Base-by-base conservation (phyloP, 2,113 vertebrate species). In the pig (Sus scrofa) region DNA sequence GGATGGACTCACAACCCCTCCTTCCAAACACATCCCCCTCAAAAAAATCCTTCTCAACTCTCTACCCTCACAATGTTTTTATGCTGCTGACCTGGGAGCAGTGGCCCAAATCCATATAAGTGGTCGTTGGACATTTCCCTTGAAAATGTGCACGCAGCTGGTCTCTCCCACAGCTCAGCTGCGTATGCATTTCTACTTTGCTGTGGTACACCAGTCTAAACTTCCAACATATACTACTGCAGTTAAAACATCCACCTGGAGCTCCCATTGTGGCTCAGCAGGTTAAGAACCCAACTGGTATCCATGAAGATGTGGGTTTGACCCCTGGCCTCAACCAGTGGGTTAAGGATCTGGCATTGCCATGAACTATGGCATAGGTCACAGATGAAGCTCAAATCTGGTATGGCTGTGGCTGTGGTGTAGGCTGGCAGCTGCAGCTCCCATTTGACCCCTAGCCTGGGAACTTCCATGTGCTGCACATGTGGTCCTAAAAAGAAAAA, bases 191-290 rank as follows among this genome's bases (percentile, higher is more conserved):
- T 44, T 44, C 44, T 44, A 44, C 44, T 44, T 8, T 44, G 44
- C 8, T 44, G 44, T 4, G 44, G 44, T 44, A 44, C 44, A 44
- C 8, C 44, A 0, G 19, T 19, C 75, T 32, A 32, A 37, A 39
- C 1, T 7, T 8, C 37, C 54, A 58, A 2, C 3, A 27, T 30
- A 1, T 3, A 8, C 18, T 0, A 3, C 0, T 60, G 68, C 26
- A 4, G 30, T 13, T 20, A 50, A 22, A 15, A 58, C 9, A 0
- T 13, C 67, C 58, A 14, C 39, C 62, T 50, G 39, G 39, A 27
- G 39, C 39, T 75, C 18, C 73, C 39, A 9, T 50, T 39, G 73
- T 30, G 39, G 39, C 73, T 75, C 73, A 50, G 39, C 18, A 44
- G 39, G 73, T 27, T 30, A 30, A 30, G 3, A 75, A 75, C 50